Evolutionary conservation across 2,797 vertebrate genomes (phyloP), one percentile per base, ranked within the genome.

Genomic region (Myotis myotis): DNA sequence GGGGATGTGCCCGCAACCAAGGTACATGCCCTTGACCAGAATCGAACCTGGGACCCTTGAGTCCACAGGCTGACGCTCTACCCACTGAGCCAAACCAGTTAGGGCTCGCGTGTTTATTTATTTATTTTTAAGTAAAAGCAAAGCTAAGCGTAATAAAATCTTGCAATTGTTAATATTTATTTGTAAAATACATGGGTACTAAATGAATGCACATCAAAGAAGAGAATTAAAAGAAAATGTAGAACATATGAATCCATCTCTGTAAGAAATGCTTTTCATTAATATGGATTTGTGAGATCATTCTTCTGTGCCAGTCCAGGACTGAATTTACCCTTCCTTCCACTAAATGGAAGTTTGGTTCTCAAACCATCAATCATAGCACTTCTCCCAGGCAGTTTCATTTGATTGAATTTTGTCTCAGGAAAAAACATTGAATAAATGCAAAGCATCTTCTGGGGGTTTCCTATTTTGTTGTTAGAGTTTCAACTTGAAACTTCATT

Each of bases 331-430:
- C 51, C 25, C 0, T 1, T 87, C 13, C 6, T 93, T 23, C 68
- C 57, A 79, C 62, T 86, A 91, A 33, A 28, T 92, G 3, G 6
- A 68, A 53, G 0, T 51, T 92, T 76, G 5, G 30, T 91, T 97
- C 97, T 97, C 74, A 87, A 80, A 78, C 47, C 74, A 87, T 17
- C 22, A 62, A 0, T 68, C 36, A 2, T 70, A 94, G 38, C n/a
- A 23, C 75, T 97, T 92, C n/a, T 95, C 64, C 71, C 2, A 87
- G 33, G 62, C 97, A 95, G 28, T 38, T 82, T 91, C 36, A 70
- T 93, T 87, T 25, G 0, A 2, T 93, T 87, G 55, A 36, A 81
- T 94, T 70, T 51, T 96, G 33, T 96, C n/a, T 87, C 1, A 88
- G n/a, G 83, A 89, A 95, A 70, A 23, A 44, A 20, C 79, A 71